phyloP scores from a whole-genome alignment of 2,888 invertebrate species.

The Dioctria rufipes region DNA sequence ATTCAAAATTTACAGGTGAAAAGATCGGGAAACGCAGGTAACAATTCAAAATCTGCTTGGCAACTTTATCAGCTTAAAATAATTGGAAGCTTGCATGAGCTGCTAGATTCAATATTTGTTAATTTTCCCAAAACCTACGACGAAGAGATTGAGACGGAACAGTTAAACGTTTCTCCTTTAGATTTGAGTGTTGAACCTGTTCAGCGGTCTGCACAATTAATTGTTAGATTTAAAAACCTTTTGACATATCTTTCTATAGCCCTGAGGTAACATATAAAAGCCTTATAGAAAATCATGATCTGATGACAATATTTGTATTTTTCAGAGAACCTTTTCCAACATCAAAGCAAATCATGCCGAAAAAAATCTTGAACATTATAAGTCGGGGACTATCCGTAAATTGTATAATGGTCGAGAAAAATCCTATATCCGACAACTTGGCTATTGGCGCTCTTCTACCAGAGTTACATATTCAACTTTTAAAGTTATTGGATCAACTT shows the following conservation, averaged over 20 bases:
- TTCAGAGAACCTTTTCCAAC: slow-evolving; percentile 66
- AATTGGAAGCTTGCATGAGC: slow-evolving; percentile 62
- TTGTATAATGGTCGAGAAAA: slow-evolving; percentile 62
- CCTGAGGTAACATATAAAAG: slow-evolving; percentile 59
- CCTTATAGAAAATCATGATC: neutral
- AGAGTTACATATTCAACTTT: slow-evolving; percentile 63
- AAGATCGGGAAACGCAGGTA: slow-evolving; percentile 64
- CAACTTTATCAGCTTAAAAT: slow-evolving; percentile 63
- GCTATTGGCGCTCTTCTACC: slow-evolving; percentile 64
- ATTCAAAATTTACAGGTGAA: slow-evolving; percentile 60
- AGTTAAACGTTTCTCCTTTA: slow-evolving; percentile 57
- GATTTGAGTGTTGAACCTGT: slow-evolving; percentile 63
- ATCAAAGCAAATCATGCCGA: slow-evolving; percentile 64
- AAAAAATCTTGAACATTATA: slow-evolving; percentile 64
- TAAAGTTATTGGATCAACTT: slow-evolving; percentile 62
- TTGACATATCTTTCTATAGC: slow-evolving; percentile 62
- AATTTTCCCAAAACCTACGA: slow-evolving; percentile 64
- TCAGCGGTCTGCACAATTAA: slow-evolving; percentile 62
- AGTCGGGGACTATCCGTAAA: slow-evolving; percentile 64
- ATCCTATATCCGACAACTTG: slow-evolving; percentile 64
- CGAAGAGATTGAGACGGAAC: slow-evolving; percentile 58
- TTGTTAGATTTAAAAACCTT: slow-evolving; percentile 62
- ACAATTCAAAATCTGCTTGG: slow-evolving; percentile 65
- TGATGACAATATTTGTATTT: neutral
- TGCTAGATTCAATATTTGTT: slow-evolving; percentile 63